Conservation (phyloP, 2,113 vertebrate genomes). For the Pteruthius melanotis region DNA sequence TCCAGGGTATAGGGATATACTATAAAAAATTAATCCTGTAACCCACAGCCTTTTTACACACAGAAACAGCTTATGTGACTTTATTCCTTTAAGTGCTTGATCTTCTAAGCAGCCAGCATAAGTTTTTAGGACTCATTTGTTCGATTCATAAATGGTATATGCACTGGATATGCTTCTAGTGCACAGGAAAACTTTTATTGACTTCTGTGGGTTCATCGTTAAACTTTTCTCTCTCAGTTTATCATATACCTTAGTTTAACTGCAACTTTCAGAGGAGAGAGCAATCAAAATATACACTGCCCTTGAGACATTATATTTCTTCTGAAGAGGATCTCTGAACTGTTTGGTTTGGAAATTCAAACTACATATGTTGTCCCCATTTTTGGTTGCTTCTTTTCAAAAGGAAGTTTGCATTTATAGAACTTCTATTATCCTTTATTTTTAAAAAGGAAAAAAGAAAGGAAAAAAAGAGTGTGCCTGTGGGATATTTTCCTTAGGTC, state of each 20-base stretch:
- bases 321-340: neutral
- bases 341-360: conserved; percentile 3
- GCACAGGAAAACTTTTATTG: neutral
- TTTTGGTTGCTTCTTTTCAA: neutral
- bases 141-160: neutral
- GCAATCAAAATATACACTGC: conserved; percentile 26
- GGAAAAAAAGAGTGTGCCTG: fast-evolving
- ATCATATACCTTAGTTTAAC: neutral
- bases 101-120: neutral
- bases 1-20: conserved; percentile 32
- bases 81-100: conserved; percentile 29
- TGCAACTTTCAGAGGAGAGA: neutral
- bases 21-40: conserved; percentile 52
- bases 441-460: neutral
- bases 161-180: neutral
- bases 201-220: neutral
- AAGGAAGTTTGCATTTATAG: neutral
- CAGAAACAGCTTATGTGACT: conserved; percentile 25
- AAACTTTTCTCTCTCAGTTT: neutral
- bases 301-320: conserved; percentile 1
- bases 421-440: neutral
- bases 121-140: neutral
- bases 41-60: conserved; percentile 45
- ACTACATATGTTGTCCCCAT: neutral
- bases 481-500: neutral